phyloP scores from a whole-genome alignment of 2,888 invertebrate species.

The Belgica antarctica region DNA sequence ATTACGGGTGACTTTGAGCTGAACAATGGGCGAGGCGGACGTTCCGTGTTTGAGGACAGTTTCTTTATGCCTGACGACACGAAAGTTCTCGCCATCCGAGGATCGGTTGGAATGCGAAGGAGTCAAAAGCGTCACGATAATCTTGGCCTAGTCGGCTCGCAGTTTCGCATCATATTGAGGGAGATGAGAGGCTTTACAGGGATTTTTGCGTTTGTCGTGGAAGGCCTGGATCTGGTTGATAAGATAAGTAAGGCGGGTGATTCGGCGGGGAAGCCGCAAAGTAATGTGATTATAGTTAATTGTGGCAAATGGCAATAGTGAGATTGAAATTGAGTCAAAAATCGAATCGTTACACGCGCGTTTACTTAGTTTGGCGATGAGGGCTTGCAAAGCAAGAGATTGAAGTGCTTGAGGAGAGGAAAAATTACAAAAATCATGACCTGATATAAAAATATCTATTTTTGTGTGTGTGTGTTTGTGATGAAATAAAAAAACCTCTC shows the following conservation, averaged over 20 bases:
- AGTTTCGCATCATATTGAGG: constrained; percentile 76
- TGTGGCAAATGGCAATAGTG: constrained; percentile 68
- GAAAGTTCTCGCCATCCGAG: constrained; percentile 70
- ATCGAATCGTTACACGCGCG: not conserved
- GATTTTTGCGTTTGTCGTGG: constrained; percentile 77
- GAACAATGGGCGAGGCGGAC: constrained; percentile 77
- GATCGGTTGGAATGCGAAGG: constrained; percentile 77
- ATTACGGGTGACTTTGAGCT: constrained; percentile 78
- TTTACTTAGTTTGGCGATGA: not conserved
- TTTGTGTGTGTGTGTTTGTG: constrained; percentile 2
- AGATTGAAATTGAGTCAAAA: not conserved
- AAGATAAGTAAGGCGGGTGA: constrained; percentile 75
- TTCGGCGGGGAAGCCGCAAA: constrained; percentile 73
- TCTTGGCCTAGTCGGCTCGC: constrained; percentile 78
- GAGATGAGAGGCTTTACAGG: constrained; percentile 82
- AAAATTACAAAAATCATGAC: constrained; percentile 1
- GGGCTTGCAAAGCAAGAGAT: not conserved
- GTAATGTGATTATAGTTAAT: constrained; percentile 68
- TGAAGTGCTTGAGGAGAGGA: not conserved
- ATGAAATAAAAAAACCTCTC: not conserved
- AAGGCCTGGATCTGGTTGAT: constrained; percentile 75
- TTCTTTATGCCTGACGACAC: constrained; percentile 81
- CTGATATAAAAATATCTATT: constrained; percentile 3
- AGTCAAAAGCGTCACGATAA: constrained; percentile 78
- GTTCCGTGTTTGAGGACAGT: constrained; percentile 72